Conservation (phyloP, 1,140 invertebrate genomes). For the Brevipalpus yothersi region DNA sequence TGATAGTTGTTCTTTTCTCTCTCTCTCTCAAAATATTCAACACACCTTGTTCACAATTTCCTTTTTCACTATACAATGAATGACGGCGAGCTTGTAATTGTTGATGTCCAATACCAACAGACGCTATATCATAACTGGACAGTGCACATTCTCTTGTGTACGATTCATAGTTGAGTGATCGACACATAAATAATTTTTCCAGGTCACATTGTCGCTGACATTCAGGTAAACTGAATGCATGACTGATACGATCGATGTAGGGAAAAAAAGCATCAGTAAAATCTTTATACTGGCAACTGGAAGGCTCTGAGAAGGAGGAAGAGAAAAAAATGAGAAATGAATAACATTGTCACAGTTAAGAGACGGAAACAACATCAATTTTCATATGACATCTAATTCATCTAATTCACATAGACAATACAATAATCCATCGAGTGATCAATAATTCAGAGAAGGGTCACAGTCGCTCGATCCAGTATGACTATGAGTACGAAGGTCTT, state of each 20-base stretch:
- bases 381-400: too few relatives aligned
- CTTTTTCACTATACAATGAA: constrained; percentile 25
- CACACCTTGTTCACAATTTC: constrained; percentile 25
- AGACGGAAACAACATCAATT: too few relatives aligned
- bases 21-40: too few relatives aligned
- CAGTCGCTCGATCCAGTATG: too few relatives aligned
- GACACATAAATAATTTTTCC: constrained; percentile 24
- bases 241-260: constrained; percentile 19
- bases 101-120: constrained; percentile 13
- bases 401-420: too few relatives aligned
- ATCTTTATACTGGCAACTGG: constrained; percentile 25
- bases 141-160: constrained; percentile 23
- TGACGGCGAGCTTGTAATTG: constrained; percentile 10
- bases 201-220: constrained; percentile 23
- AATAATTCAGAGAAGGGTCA: too few relatives aligned
- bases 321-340: constrained; percentile 1
- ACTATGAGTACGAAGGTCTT: too few relatives aligned
- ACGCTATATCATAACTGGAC: constrained; percentile 23
- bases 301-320: constrained; percentile 17
- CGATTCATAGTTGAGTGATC: constrained; percentile 18
- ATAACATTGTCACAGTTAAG: neutral
- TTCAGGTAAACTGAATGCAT: constrained; percentile 16
- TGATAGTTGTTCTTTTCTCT: neutral
- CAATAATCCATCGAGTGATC: neutral
- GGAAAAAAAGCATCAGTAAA: constrained; percentile 21